phyloP scores from a whole-genome alignment of 2,888 invertebrate species.

The Malthinus seriepunctatus region DNA sequence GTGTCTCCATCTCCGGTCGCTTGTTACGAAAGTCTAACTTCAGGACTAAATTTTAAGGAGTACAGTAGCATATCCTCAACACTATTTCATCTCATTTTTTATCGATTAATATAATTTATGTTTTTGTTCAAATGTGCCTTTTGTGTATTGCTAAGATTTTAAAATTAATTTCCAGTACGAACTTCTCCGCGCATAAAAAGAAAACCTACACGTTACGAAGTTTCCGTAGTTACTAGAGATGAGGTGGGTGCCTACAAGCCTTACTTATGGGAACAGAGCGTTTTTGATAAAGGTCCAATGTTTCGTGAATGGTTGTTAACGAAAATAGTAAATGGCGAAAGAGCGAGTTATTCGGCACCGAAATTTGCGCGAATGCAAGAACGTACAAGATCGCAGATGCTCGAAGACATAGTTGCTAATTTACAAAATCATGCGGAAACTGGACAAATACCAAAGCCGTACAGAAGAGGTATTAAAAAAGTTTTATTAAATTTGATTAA shows the following conservation, averaged over 20 bases:
- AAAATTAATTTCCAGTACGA: slow-evolving; percentile 63
- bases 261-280: slow-evolving; percentile 93
- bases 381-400: slow-evolving; percentile 89
- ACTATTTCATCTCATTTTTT: too few relatives aligned
- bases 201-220: slow-evolving; percentile 86
- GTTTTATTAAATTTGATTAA: background rate
- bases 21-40: too few relatives aligned
- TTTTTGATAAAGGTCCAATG: slow-evolving; percentile 93
- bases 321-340: slow-evolving; percentile 91
- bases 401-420: slow-evolving; percentile 92
- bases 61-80: too few relatives aligned
- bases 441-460: slow-evolving; percentile 94
- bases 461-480: slow-evolving; percentile 78
- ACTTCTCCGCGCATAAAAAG: slow-evolving; percentile 86
- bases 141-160: background rate
- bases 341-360: slow-evolving; percentile 92
- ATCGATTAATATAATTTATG: too few relatives aligned
- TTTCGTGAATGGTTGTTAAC: slow-evolving; percentile 93
- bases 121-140: too few relatives aligned
- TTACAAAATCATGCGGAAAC: slow-evolving; percentile 93
- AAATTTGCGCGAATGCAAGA: slow-evolving; percentile 96
- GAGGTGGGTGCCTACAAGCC: slow-evolving; percentile 96
- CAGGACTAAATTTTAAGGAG: too few relatives aligned
- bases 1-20: too few relatives aligned
- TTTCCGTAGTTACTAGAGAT: slow-evolving; percentile 90